Evolutionary conservation across 1,140 invertebrate genomes (phyloP), one percentile per base, ranked within the genome.

Genomic region (Camponotus pennsylvanicus): DNA sequence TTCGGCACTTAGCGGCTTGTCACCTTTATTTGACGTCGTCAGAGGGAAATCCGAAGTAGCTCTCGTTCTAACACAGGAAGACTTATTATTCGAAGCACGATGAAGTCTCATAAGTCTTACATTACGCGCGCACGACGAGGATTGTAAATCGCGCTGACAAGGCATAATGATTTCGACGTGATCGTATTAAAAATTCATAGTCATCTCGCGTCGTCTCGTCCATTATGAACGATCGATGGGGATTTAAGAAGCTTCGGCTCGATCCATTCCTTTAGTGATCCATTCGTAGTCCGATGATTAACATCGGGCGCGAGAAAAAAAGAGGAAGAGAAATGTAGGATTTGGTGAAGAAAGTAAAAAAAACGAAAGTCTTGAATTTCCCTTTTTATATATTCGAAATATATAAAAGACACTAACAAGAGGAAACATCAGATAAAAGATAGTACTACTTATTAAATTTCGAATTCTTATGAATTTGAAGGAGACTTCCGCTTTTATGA

Each of bases 81-180:
- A 66, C 85, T 87, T 84, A 76, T 87, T 85, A 87, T 87, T 76
- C 86, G 84, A 69, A 57, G 49, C 90, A 90, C 89, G 89, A 45
- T 59, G 61, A 67, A 45, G 42, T 59, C 64, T 32, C 90, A 79
- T 91, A 90, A 91, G 86, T 91, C 89, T 91, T 86, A 89, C 80
- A 88, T 88, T 87, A 80, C 83, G 88, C 82, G 86, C 86, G 77
- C 82, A 52, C 64, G 76, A 80, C 78, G 82, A 82, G 80, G 67
- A 88, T 86, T 87, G 89, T 90, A 90, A 91, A 91, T 91, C 84
- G 85, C 88, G 77, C 87, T 86, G 90, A 80, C 83, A 86, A 63
- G 77, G 59, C 86, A 91, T 91, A 90, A 91, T 90, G 90, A 89
- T 89, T 89, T 59, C 87, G 34, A 89, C 90, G 89, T 91, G 90